phyloP scores from a whole-genome alignment of 2,113 vertebrate species.

The Potamarius usumacintae region DNA sequence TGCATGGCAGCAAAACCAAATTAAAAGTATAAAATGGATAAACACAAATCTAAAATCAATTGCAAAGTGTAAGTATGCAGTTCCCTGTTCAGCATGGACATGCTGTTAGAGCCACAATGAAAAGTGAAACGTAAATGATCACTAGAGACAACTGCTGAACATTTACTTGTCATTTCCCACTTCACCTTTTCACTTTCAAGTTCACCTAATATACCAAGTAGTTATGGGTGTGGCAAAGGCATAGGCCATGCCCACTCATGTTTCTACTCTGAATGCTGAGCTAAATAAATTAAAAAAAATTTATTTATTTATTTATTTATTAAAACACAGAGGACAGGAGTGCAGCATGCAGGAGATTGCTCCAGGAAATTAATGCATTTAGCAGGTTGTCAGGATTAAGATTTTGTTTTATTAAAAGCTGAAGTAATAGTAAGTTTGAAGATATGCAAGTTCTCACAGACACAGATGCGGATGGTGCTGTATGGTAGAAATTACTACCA shows the following conservation, averaged over 20 bases:
- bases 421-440: too few relatives aligned
- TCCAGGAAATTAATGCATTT: neutral
- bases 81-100: neutral
- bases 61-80: neutral
- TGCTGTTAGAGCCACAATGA: neutral
- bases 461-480: too few relatives aligned
- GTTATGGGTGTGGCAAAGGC: neutral
- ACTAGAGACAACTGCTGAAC: neutral
- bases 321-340: neutral
- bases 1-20: too few relatives aligned
- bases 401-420: too few relatives aligned
- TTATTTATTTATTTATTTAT: too few relatives aligned
- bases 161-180: neutral
- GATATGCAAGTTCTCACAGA: too few relatives aligned
- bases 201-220: neutral
- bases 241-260: neutral
- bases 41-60: neutral
- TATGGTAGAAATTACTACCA: too few relatives aligned
- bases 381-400: too few relatives aligned
- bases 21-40: neutral
- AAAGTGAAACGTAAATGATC: neutral
- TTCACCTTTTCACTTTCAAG: neutral
- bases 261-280: neutral
- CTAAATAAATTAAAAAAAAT: neutral
- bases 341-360: neutral